Conservation (phyloP, 2,888 invertebrate species). For the Nephrotoma guestfalica region DNA sequence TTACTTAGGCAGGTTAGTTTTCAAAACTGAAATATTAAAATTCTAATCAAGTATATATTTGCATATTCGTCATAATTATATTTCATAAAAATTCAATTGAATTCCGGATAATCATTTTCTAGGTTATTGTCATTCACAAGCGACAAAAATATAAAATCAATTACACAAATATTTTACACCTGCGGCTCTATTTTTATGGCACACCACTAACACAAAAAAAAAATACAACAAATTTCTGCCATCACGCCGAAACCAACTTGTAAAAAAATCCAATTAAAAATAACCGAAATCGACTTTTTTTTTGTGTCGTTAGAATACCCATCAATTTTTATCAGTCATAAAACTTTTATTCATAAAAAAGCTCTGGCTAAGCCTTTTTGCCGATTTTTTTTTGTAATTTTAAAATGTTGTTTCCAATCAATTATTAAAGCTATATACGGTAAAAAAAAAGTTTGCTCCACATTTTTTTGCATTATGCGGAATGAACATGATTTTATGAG, state of each 20-base stretch:
- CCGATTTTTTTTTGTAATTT: neutral
- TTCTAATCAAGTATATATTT: too few species aligned
- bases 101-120: too few species aligned
- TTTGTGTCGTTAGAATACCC: neutral
- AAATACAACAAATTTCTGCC: too few species aligned
- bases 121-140: too few species aligned
- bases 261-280: neutral
- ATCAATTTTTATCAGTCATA: neutral
- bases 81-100: too few species aligned
- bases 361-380: neutral
- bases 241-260: neutral
- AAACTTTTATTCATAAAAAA: neutral
- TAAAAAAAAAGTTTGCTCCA: too few species aligned
- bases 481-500: too few species aligned
- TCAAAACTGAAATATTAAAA: too few species aligned
- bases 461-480: too few species aligned
- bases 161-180: neutral
- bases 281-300: neutral
- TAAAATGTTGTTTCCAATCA: neutral
- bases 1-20: too few species aligned
- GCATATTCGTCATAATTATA: too few species aligned
- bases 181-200: neutral
- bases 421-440: neutral
- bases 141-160: neutral
- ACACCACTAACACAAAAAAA: neutral